phyloP scores from a whole-genome alignment of 2,113 vertebrate genomes.

The Saimiri boliviensis region DNA sequence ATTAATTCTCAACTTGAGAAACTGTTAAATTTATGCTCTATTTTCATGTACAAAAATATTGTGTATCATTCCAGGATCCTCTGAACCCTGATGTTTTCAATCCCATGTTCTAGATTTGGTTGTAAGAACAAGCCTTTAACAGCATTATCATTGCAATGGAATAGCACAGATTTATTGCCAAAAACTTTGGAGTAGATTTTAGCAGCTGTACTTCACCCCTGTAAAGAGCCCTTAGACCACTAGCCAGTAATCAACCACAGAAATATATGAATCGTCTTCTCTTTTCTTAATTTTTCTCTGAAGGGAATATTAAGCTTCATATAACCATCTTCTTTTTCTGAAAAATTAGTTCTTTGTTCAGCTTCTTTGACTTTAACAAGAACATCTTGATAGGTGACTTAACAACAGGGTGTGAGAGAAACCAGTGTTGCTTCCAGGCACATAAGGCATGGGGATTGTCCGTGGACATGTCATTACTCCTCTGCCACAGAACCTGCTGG shows the following conservation, averaged over 20 bases:
- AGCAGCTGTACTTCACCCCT: background rate
- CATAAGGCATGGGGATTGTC: background rate
- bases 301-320: background rate
- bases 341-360: background rate
- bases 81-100: background rate
- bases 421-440: background rate
- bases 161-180: background rate
- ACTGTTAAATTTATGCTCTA: background rate
- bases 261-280: background rate
- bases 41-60: background rate
- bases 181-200: background rate
- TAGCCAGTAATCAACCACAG: background rate
- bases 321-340: background rate
- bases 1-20: background rate
- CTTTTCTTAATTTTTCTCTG: background rate
- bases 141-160: background rate
- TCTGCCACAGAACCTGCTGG: background rate
- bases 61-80: background rate
- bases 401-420: background rate
- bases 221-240: background rate
- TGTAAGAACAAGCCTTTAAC: background rate
- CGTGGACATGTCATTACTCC: background rate
- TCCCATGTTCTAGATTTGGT: background rate
- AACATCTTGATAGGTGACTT: background rate
- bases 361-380: background rate